A percentile compares a stretch with the other conserved stretches of the same genome.
Evolutionary conservation across 2,113 vertebrate genomes (phyloP).

Genomic region (Phrynosoma blainvillii): DNA sequence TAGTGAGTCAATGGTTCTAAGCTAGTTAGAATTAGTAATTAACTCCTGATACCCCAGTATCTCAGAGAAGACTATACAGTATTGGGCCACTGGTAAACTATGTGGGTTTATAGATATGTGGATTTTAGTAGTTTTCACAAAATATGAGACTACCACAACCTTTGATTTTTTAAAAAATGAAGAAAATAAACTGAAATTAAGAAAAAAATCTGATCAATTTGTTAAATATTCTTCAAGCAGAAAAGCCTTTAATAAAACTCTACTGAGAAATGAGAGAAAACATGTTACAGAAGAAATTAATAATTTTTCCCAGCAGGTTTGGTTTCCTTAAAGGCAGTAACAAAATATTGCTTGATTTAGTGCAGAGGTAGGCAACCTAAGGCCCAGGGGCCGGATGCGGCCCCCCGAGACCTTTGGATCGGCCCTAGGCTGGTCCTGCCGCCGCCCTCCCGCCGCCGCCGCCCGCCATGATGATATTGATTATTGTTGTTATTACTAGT

Average conservation of each 20-base stretch:
- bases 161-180: conserved; percentile 24
- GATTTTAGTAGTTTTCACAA: conserved; percentile 5
- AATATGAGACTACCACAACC: conserved; percentile 2
- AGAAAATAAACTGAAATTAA: conserved; percentile 36
- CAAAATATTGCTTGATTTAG: conserved; percentile 33
- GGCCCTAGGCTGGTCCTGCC: no score
- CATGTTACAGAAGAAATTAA: conserved; percentile 53
- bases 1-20: no score
- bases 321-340: conserved; percentile 53
- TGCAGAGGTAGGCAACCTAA: no score
- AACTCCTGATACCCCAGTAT: background rate
- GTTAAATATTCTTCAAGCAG: conserved; percentile 35
- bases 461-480: no score
- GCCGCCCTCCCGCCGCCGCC: no score
- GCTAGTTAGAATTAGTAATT: no score
- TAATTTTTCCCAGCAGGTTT: conserved; percentile 46
- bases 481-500: no score
- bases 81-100: background rate
- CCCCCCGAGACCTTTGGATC: no score
- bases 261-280: conserved; percentile 23
- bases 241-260: conserved; percentile 37
- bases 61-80: background rate
- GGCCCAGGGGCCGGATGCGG: no score
- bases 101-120: conserved; percentile 4
- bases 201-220: background rate